phyloP scores from a whole-genome alignment of 2,888 invertebrate genomes.

The Tupiocoris notatus region DNA sequence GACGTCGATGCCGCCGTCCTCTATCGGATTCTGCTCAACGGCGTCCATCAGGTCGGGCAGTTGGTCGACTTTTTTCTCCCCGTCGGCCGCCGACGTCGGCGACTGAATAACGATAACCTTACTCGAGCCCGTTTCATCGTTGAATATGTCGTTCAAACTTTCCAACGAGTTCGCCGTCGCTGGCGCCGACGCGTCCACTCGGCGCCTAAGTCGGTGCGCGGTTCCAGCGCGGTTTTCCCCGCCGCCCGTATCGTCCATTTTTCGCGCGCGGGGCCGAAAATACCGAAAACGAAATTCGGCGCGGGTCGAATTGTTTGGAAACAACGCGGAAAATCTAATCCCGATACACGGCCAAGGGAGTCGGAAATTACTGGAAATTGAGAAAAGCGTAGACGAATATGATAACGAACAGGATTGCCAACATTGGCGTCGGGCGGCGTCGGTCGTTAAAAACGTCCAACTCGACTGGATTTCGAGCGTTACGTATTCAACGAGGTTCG shows the following conservation, averaged over 20 bases:
- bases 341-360: not conserved
- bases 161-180: too few species aligned
- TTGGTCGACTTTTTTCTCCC: not conserved
- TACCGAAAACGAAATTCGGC: too few species aligned
- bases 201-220: too few species aligned
- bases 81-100: not conserved
- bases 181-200: too few species aligned
- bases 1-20: not conserved
- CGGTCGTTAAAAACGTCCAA: not conserved
- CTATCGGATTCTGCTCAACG: not conserved
- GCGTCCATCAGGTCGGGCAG: slow-evolving; percentile 27
- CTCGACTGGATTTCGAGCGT: too few species aligned
- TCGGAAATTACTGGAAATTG: not conserved
- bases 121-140: too few species aligned
- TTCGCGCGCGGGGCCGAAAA: too few species aligned
- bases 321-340: not conserved
- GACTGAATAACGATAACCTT: slow-evolving; percentile 28
- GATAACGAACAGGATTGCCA: slow-evolving; percentile 27
- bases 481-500: too few species aligned
- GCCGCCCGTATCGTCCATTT: too few species aligned
- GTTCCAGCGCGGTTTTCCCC: too few species aligned
- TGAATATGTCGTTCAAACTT: too few species aligned
- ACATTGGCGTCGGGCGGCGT: not conserved
- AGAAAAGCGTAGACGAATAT: not conserved
- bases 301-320: too few species aligned